Base-by-base conservation (phyloP, 2,113 vertebrate genomes). In the Petaurus breviceps region DNA sequence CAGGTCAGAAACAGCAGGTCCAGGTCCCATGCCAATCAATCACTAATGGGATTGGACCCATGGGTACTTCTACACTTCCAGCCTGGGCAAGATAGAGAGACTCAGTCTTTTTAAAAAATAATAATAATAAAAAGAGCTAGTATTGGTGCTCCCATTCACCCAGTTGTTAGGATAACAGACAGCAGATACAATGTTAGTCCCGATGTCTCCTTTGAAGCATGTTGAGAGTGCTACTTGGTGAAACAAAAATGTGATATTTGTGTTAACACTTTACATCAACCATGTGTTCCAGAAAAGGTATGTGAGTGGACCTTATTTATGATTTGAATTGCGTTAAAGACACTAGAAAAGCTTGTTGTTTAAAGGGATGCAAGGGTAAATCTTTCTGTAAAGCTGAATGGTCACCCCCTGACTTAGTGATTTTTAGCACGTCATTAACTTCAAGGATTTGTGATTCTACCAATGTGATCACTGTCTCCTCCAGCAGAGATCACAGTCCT, bases 201-300 rank as follows among this genome's bases (percentile, higher is more conserved):
- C 31, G n/a, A 5, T n/a, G 14, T 77, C 61, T 77, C 61, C 61
- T 77, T n/a, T n/a, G 61, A 77, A 77, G 61, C 31, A n/a, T 77
- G 16, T 5, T 61, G 57, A 61, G 11, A 57, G 8, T 77, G 37
- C 61, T 77, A 19, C 37, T 77, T 77, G 37, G 61, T n/a, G 14
- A n/a, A 22, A 84, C n/a, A 84, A 43, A 84, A 23, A 43, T 43
- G 31, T 68, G 43, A 2, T 43, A 23, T 77, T n/a, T 84, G 68
- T 23, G 19, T 5, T 43, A 8, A 8, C 9, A 28, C 52, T 91
- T 90, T 54, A 12, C 1, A 0, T 22, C 92, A 51, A 23, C 0
- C 1, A 0, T 2, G 8, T 28, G 53, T n/a, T 26, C 37, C 26
- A 10, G 5, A 11, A 57, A 52, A 52, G 8, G 19, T 25, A 8